Conservation (phyloP, 2,888 invertebrate genomes). For the Drosophila colorata region DNA sequence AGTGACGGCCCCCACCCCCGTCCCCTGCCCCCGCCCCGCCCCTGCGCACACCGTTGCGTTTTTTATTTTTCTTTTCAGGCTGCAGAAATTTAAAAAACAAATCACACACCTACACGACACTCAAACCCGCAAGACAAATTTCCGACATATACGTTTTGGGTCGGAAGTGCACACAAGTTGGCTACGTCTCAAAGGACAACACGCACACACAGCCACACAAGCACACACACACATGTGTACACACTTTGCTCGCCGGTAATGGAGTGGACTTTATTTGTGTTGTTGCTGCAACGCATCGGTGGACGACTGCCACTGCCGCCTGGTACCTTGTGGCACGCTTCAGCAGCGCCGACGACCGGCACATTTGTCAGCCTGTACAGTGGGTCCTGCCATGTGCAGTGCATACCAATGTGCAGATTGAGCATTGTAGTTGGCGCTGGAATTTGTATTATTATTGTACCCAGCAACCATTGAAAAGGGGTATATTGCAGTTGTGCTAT, state of each 20-base stretch:
- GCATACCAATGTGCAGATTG: slow-evolving; percentile 37
- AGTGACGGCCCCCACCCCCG: slow-evolving; percentile 16
- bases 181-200: slow-evolving; percentile 50
- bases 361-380: slow-evolving; percentile 62
- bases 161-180: slow-evolving; percentile 64
- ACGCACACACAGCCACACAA: not conserved
- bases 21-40: not conserved
- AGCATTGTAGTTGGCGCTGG: slow-evolving; percentile 3
- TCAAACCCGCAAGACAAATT: slow-evolving; percentile 65
- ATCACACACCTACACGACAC: slow-evolving; percentile 71
- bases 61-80: slow-evolving; percentile 29
- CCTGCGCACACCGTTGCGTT: slow-evolving; percentile 34
- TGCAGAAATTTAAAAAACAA: slow-evolving; percentile 77
- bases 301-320: slow-evolving; percentile 8
- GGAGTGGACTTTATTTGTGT: slow-evolving; percentile 83
- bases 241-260: slow-evolving; percentile 69
- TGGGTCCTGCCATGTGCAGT: slow-evolving; percentile 30
- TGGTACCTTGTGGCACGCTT: slow-evolving; percentile 62
- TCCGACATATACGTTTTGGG: slow-evolving; percentile 57
- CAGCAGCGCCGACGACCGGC: slow-evolving; percentile 31
- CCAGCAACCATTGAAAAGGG: not conserved
- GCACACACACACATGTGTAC: slow-evolving; percentile 6
- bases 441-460: slow-evolving; percentile 5
- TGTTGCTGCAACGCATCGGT: slow-evolving; percentile 51
- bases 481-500: not conserved